These are phyloP conservation scores for Conus ventricosus DNA, from an alignment of 1,140 invertebrate species.

Conservation along the genomic window DNA sequence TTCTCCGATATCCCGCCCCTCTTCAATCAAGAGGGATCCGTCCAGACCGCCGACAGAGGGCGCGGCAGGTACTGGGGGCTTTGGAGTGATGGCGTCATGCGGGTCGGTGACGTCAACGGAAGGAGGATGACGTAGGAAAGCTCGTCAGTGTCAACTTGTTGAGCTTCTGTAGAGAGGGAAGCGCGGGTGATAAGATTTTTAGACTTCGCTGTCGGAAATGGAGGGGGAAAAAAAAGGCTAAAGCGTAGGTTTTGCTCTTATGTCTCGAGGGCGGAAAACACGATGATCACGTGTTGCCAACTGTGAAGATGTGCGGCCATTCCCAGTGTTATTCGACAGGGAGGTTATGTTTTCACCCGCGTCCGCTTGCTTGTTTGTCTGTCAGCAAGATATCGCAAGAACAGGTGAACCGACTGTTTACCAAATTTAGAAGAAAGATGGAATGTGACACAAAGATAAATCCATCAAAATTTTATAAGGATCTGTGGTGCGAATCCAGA, in stretches of 20 bases:
- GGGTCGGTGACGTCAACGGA: neutral
- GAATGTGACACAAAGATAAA: too few species aligned
- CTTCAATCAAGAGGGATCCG: neutral
- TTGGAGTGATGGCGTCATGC: neutral
- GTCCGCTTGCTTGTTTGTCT: too few species aligned
- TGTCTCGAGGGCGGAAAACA: too few species aligned
- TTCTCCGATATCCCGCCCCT: neutral
- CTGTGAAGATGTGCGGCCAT: too few species aligned
- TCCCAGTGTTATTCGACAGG: too few species aligned
- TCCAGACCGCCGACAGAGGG: neutral
- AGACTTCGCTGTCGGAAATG: neutral
- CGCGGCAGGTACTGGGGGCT: neutral
- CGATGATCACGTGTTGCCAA: too few species aligned
- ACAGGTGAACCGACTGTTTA: too few species aligned
- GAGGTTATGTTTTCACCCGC: too few species aligned
- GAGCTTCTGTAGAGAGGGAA: neutral
- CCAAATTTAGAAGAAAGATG: too few species aligned
- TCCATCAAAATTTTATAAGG: too few species aligned
- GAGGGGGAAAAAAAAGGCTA: neutral
- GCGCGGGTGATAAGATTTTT: neutral
- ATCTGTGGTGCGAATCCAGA: too few species aligned
- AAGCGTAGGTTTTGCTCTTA: neutral
- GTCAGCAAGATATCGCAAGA: too few species aligned
- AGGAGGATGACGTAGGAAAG: neutral
- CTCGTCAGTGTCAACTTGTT: neutral